Percentiles rank a stretch among this genome's conserved stretches.
phyloP scores from a whole-genome alignment of 2,888 invertebrate species.

The Rhagium mordax region DNA sequence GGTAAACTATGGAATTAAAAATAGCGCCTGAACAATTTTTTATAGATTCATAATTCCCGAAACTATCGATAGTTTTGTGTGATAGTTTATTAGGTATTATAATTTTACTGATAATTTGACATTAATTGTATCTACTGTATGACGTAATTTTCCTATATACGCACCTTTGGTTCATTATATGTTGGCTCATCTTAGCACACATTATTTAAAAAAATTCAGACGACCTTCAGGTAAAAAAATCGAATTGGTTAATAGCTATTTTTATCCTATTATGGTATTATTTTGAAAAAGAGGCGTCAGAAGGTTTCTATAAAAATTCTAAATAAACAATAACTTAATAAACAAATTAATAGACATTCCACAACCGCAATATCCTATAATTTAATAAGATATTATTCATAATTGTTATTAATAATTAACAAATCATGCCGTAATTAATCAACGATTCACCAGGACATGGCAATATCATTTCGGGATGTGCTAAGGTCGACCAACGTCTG shows the following conservation, averaged over 20 bases:
- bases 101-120: background rate
- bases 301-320: conserved; percentile 28
- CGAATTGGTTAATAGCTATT: conserved; percentile 47
- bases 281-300: conserved; percentile 34
- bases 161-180: conserved; percentile 2
- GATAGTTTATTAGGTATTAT: background rate
- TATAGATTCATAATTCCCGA: too few species aligned
- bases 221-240: conserved; percentile 38
- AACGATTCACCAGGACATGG: conserved; percentile 29
- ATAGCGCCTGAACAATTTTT: too few species aligned
- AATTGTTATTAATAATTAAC: conserved; percentile 48
- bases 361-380: conserved; percentile 52
- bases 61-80: background rate
- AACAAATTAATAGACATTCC: conserved; percentile 49
- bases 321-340: conserved; percentile 44
- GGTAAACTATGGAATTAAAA: too few species aligned
- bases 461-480: conserved; percentile 32
- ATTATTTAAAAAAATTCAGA: conserved; percentile 13
- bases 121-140: background rate
- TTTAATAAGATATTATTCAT: conserved; percentile 48
- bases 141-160: background rate
- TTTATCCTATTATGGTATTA: conserved; percentile 52
- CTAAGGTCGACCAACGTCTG: conserved; percentile 35
- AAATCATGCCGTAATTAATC: conserved; percentile 44
- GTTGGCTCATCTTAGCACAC: conserved; percentile 2